Base-by-base conservation (phyloP, 35 echinoderm and acorn worm genomes). In the Anneissia japonica region DNA sequence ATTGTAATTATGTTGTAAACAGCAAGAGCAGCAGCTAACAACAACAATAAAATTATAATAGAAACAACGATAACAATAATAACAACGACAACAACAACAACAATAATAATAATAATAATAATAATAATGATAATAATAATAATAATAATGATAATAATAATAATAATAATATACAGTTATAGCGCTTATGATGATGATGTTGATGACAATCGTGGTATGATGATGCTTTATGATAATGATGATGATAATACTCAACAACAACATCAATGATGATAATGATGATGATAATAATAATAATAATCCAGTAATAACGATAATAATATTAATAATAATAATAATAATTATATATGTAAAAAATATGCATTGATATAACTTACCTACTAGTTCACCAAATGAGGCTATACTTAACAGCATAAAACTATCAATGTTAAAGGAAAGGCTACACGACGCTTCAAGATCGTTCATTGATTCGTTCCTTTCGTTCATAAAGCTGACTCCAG, bases 71-170 rank as follows among this genome's bases (percentile, higher is more conserved):
- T 72, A 72, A 72, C n/a, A n/a, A 72, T 72, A n/a, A n/a, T 72
- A n/a, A n/a, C n/a, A n/a, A 72, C n/a, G 55, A 72, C n/a, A n/a
- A 72, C n/a, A n/a, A 72, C n/a, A n/a, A 72, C n/a, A n/a, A 72
- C n/a, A n/a, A 72, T 72, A n/a, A 72, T 72, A n/a, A 72, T 72
- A n/a, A 72, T 72, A n/a, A 72, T 72, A n/a, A 72, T 72, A 72
- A n/a, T 72, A n/a, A n/a, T 72, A n/a, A 72, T n/a, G n/a, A 72
- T 16, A n/a, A 72, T 16, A 72, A 16, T n/a, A 72, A 72, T 72
- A n/a, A 16, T 72, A 72, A 72, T 72, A n/a, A 72, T 72, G 55
- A n/a, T 72, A 16, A 13, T 72, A 16, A 16, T 72, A n/a, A n/a
- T n/a, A 72, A 72, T 72, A 72, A 72, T 72, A 72, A n/a, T n/a